phyloP scores from a whole-genome alignment of 2,113 vertebrate species.

The Crypturellus undulatus region DNA sequence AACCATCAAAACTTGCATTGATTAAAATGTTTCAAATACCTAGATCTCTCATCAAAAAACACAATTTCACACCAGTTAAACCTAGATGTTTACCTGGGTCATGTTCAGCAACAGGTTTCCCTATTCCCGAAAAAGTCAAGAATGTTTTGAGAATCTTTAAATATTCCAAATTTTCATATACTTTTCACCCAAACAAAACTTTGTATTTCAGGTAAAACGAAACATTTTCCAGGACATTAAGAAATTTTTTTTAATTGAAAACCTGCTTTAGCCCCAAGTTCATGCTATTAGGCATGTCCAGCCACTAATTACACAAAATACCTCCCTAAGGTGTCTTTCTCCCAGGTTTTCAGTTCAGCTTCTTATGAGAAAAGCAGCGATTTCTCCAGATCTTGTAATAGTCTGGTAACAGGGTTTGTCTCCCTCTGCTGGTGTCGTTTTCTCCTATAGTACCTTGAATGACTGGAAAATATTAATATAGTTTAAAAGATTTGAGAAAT shows the following conservation, averaged over 20 bases:
- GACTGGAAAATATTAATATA: neutral
- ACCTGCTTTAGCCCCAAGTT: neutral
- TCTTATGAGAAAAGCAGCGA: neutral
- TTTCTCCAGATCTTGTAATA: neutral
- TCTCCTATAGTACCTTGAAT: neutral
- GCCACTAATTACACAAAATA: neutral
- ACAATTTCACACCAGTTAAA: neutral
- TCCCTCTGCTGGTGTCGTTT: conserved; percentile 59
- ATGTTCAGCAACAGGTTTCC: neutral
- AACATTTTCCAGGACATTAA: neutral
- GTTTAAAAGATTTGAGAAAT: neutral
- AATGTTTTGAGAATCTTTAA: neutral
- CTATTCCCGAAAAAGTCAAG: neutral
- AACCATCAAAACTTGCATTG: neutral
- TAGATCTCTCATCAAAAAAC: neutral
- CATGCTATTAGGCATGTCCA: neutral
- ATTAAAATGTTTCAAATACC: neutral
- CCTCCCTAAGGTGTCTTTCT: neutral
- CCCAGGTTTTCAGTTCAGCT: neutral
- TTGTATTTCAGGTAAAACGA: neutral
- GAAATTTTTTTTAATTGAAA: neutral
- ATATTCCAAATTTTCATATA: neutral
- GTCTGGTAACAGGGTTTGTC: conserved; percentile 62
- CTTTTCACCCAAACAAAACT: neutral
- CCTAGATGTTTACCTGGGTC: neutral